Evolutionary conservation across 2,888 invertebrate genomes (phyloP).

Genomic region (Criorhina ranunculi): DNA sequence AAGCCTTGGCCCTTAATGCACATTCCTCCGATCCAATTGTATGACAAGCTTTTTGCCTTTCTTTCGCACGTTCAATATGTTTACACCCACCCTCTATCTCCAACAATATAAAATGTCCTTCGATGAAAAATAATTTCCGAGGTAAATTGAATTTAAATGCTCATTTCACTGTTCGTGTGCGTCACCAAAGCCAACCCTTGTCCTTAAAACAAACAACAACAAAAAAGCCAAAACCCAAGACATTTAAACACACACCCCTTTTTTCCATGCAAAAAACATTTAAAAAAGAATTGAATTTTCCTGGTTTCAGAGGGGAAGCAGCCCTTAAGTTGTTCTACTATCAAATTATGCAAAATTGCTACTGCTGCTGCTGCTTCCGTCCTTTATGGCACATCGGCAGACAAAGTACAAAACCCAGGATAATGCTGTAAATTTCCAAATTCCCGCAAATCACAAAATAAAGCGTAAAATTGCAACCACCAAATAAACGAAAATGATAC

Average conservation of each 20-base stretch:
- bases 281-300: slow-evolving; percentile 36
- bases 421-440: slow-evolving; percentile 60
- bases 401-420: slow-evolving; percentile 41
- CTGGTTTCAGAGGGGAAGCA: background rate
- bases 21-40: too few relatives aligned
- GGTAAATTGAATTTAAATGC: slow-evolving; percentile 47
- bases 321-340: slow-evolving; percentile 45
- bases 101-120: slow-evolving; percentile 11
- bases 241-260: background rate
- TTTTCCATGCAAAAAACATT: background rate
- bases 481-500: slow-evolving; percentile 62
- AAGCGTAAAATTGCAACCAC: slow-evolving; percentile 63
- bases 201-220: background rate
- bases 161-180: slow-evolving; percentile 46
- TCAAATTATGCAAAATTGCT: slow-evolving; percentile 69
- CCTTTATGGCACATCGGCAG: slow-evolving; percentile 14
- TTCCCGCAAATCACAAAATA: slow-evolving; percentile 60
- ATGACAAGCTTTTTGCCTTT: background rate
- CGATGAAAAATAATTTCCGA: slow-evolving; percentile 33
- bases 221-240: slow-evolving; percentile 11
- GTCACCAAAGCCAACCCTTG: slow-evolving; percentile 21
- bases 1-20: too few relatives aligned
- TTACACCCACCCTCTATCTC: background rate
- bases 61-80: background rate
- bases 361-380: background rate